A percentile compares a stretch with the other conserved stretches of the same genome.
These are phyloP conservation scores for Semaprochilodus insignis DNA, from an alignment of 2,797 vertebrate species.

Conservation along the genomic window DNA sequence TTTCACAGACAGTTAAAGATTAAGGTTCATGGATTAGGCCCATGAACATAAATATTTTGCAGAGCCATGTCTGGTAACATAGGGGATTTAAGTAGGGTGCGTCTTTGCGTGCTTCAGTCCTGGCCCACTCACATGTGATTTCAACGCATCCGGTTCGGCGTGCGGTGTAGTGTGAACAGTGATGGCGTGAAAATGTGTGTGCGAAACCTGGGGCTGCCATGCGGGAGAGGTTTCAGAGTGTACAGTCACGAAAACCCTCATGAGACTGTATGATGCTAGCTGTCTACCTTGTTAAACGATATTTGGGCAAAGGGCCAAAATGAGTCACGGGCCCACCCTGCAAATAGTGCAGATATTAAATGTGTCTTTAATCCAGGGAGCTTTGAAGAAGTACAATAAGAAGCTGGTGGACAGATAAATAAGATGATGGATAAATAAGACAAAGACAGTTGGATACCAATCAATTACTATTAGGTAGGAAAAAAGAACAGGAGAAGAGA, in stretches of 20 bases:
- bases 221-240: constrained; percentile 58
- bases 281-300: constrained; percentile 14
- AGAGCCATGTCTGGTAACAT: constrained; percentile 52
- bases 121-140: constrained; percentile 26
- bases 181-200: constrained; percentile 54
- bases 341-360: neutral
- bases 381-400: constrained; percentile 4
- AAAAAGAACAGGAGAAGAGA: neutral
- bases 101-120: constrained; percentile 43
- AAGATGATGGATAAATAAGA: too few species aligned
- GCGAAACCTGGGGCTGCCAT: constrained; percentile 58
- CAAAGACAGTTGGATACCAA: neutral
- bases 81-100: constrained; percentile 47
- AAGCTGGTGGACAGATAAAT: neutral
- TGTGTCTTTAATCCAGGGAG: neutral
- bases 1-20: constrained; percentile 47
- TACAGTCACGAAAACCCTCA: constrained; percentile 74
- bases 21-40: constrained; percentile 29
- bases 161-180: constrained; percentile 54
- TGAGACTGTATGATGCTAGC: neutral
- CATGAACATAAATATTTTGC: constrained; percentile 53
- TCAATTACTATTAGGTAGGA: too few species aligned
- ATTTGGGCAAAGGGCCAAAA: neutral
- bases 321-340: neutral
- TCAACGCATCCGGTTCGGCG: constrained; percentile 58